Evolutionary conservation across 2,113 vertebrate species (phyloP).

Genomic region (Calidris pygmaea): DNA sequence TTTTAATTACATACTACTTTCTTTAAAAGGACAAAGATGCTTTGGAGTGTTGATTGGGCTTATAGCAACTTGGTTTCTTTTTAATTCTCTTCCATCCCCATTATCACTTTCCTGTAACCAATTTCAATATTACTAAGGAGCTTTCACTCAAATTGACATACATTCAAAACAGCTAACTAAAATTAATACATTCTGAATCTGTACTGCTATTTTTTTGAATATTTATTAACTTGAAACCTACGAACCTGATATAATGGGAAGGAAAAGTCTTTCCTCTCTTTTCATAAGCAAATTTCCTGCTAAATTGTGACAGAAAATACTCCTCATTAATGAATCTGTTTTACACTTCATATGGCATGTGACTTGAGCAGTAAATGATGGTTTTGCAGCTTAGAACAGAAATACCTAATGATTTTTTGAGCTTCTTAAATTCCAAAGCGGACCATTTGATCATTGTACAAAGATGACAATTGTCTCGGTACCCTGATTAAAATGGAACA

Average conservation of each 20-base stretch:
- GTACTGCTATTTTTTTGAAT: neutral
- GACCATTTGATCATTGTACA: slow-evolving; percentile 27
- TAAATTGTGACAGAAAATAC: slow-evolving; percentile 34
- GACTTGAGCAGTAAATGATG: slow-evolving; percentile 18
- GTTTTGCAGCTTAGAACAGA: slow-evolving; percentile 30
- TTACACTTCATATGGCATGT: neutral
- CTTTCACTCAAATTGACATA: slow-evolving; percentile 59
- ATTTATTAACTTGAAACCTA: slow-evolving; percentile 56
- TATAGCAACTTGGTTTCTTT: neutral
- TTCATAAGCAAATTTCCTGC: slow-evolving; percentile 38
- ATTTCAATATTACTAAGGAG: slow-evolving; percentile 28
- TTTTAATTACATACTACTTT: slow-evolving; percentile 13
- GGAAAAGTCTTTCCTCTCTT: slow-evolving; percentile 24
- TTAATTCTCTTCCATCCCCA: neutral
- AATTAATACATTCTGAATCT: slow-evolving; percentile 46
- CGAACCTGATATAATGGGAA: slow-evolving; percentile 2
- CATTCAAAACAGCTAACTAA: slow-evolving; percentile 51
- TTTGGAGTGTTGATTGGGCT: neutral
- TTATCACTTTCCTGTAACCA: slow-evolving; percentile 13
- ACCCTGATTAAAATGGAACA: slow-evolving; percentile 34
- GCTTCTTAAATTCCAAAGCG: slow-evolving; percentile 8
- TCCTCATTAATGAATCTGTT: slow-evolving; percentile 23
- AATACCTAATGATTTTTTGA: slow-evolving; percentile 56
- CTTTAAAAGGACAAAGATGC: neutral
- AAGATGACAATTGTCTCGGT: slow-evolving; percentile 20